Percentiles rank a stretch among this genome's conserved stretches.
These are phyloP conservation scores for Aulostomus chinensis DNA, from an alignment of 2,797 vertebrate species.

Conservation along the genomic window DNA sequence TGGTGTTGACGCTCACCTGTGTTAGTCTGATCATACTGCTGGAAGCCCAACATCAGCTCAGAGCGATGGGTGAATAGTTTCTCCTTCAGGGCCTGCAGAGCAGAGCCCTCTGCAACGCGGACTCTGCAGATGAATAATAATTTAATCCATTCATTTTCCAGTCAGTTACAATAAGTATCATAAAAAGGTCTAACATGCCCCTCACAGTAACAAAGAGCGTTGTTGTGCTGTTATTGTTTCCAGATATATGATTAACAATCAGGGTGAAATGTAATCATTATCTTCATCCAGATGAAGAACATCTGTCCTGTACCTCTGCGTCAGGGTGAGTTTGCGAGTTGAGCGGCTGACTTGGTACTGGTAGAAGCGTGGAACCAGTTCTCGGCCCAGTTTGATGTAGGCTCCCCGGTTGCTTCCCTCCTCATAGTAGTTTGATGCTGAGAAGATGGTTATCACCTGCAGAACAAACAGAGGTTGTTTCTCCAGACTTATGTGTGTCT, in stretches of 20 bases:
- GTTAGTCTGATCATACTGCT: slow-evolving; percentile 77
- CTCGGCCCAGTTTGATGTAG: slow-evolving; percentile 89
- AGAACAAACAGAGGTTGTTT: slow-evolving; percentile 1
- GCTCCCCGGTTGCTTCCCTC: slow-evolving; percentile 96
- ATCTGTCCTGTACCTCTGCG: slow-evolving; percentile 82
- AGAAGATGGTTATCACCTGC: slow-evolving; percentile 96
- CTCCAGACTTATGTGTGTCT: neutral
- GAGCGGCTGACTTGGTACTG: slow-evolving; percentile 90
- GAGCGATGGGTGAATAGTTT: slow-evolving; percentile 88
- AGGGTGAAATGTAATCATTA: no score
- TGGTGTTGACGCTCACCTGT: slow-evolving; percentile 76
- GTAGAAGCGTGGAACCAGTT: slow-evolving; percentile 85
- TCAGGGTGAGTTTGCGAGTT: slow-evolving; percentile 83
- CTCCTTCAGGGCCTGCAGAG: slow-evolving; percentile 88
- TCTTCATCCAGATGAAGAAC: no score
- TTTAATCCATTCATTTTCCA: neutral
- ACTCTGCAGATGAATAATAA: slow-evolving; percentile 75
- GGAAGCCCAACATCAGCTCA: slow-evolving; percentile 86
- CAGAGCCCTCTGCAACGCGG: slow-evolving; percentile 85
- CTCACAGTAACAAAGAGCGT: no score
- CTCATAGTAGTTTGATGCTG: slow-evolving; percentile 98
- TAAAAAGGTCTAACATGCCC: no score
- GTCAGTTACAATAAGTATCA: no score
- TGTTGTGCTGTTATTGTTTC: no score
- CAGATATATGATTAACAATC: no score